Evolutionary conservation across 2,888 invertebrate genomes (phyloP).

Genomic region (Andrena bicolor): DNA sequence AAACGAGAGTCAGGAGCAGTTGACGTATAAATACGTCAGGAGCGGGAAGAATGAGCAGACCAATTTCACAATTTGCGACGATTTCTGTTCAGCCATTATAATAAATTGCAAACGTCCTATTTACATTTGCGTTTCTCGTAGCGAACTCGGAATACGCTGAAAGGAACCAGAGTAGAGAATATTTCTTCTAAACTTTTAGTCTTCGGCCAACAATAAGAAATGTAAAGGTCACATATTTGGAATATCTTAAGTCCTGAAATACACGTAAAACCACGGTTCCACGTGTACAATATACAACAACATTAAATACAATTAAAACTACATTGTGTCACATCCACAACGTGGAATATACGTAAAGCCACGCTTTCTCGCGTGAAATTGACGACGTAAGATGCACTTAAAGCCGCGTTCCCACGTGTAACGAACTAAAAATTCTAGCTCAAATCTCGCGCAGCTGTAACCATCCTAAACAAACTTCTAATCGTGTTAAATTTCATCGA

Average conservation of each 20-base stretch:
- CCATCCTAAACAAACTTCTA: no score
- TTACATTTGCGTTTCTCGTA: neutral
- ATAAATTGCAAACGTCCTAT: neutral
- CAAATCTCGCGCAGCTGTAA: neutral
- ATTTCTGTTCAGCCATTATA: neutral
- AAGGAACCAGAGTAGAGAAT: neutral
- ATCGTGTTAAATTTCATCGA: neutral
- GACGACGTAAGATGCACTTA: neutral
- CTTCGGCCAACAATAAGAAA: neutral
- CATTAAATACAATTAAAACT: neutral
- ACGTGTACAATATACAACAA: neutral
- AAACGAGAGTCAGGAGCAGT: slow-evolving; percentile 1
- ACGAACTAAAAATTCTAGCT: neutral
- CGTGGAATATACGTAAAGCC: neutral
- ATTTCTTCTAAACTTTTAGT: no score
- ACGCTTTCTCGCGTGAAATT: neutral
- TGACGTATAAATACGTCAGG: slow-evolving; percentile 15
- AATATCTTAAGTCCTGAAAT: neutral
- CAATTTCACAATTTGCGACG: slow-evolving; percentile 3
- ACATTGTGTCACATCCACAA: neutral
- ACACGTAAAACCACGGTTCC: neutral
- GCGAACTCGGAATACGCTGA: neutral
- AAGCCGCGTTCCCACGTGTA: neutral
- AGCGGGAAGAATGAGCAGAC: neutral
- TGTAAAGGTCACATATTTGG: neutral